A percentile compares a stretch with the other conserved stretches of the same genome.
Conservation (phyloP, 2,797 vertebrate genomes). For the Peromyscus nudipes region DNA sequence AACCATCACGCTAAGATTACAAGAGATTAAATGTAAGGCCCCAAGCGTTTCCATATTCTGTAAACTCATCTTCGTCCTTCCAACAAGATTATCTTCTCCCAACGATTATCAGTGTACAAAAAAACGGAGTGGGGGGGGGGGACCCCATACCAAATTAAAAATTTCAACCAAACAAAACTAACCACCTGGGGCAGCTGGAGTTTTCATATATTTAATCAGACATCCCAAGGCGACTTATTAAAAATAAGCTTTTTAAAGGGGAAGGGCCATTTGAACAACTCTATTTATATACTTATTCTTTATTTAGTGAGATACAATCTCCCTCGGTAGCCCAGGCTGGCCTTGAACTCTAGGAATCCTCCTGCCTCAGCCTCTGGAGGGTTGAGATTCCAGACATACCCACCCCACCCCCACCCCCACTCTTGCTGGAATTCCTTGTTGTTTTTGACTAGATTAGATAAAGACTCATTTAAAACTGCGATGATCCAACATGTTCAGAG, state of each 20-base stretch:
- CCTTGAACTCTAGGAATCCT: not conserved
- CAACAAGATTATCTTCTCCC: constrained; percentile 43
- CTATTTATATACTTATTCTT: not conserved
- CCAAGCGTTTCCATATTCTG: not conserved
- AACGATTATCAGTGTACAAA: constrained; percentile 16
- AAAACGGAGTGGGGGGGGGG: not conserved
- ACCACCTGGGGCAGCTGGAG: not conserved
- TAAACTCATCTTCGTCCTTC: constrained; percentile 10
- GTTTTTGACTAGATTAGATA: not conserved
- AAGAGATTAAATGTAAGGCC: constrained; percentile 14
- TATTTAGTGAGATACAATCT: not conserved
- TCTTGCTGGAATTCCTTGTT: not conserved
- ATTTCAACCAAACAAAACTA: not conserved
- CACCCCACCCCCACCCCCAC: too few species aligned
- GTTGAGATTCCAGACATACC: not conserved
- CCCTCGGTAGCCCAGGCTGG: not conserved
- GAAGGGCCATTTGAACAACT: not conserved
- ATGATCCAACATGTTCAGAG: not conserved
- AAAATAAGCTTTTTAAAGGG: constrained; percentile 19
- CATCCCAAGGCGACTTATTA: not conserved
- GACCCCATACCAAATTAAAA: not conserved
- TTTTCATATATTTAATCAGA: not conserved
- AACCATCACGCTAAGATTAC: not conserved
- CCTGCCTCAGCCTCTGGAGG: not conserved
- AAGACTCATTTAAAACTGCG: not conserved